Evolutionary conservation across 2,113 vertebrate species (phyloP).

Genomic region (Erythrolamprus reginae): DNA sequence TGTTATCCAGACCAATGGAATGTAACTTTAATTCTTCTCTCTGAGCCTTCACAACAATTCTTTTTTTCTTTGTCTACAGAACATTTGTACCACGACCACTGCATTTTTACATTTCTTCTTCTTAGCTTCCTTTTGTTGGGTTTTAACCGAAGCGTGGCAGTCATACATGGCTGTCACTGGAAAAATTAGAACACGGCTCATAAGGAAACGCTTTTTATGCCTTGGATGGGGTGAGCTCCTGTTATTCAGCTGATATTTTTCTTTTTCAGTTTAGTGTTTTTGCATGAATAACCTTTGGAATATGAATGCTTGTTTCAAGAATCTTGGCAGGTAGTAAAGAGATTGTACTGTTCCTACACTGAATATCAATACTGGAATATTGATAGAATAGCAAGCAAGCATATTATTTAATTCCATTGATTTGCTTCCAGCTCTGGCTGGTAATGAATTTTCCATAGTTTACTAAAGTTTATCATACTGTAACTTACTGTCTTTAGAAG

Average conservation of each 20-base stretch:
- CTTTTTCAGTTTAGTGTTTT: constrained; percentile 27
- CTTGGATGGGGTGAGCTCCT: constrained; percentile 93
- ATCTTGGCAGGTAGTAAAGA: constrained; percentile 25
- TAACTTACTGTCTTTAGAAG: constrained; percentile 31
- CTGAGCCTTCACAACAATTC: constrained; percentile 46
- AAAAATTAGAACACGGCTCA: constrained; percentile 95
- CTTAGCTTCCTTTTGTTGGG: constrained; percentile 99
- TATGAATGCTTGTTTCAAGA: constrained; percentile 12
- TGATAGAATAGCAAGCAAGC: neutral
- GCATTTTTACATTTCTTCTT: constrained; percentile 99
- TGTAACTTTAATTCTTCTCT: constrained; percentile 22
- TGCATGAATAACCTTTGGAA: constrained; percentile 15
- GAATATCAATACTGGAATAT: constrained; percentile 25
- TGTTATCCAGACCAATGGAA: constrained; percentile 33
- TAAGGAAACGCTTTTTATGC: constrained; percentile 96
- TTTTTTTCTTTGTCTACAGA: constrained; percentile 70
- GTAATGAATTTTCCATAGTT: constrained; percentile 19
- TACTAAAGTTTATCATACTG: constrained; percentile 19
- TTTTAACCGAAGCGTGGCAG: constrained; percentile 98
- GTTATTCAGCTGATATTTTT: constrained; percentile 10
- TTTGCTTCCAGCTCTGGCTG: constrained; percentile 17
- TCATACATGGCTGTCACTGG: constrained; percentile 99
- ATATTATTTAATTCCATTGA: constrained; percentile 22
- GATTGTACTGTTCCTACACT: constrained; percentile 2
- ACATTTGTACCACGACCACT: constrained; percentile 94